A percentile compares a stretch with the other conserved stretches of the same genome.
These are phyloP conservation scores for Drosophila quadrilineata DNA, from an alignment of 1,140 invertebrate genomes.

Conservation along the genomic window DNA sequence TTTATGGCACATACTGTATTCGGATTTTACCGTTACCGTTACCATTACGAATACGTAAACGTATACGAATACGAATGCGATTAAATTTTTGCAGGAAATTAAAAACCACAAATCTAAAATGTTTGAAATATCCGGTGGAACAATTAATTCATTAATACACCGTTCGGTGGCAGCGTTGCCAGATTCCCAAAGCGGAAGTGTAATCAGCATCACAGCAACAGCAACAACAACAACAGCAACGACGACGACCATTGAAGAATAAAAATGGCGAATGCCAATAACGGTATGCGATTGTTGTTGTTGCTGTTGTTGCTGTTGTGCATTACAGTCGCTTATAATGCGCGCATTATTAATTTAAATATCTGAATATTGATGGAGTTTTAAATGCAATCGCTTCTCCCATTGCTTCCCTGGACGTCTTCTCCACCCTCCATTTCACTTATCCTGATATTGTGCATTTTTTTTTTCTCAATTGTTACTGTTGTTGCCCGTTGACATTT, in stretches of 20 bases:
- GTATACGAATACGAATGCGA: too few species aligned
- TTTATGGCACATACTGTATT: slow-evolving; percentile 6
- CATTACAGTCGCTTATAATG: slow-evolving; percentile 29
- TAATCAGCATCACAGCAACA: slow-evolving; percentile 50
- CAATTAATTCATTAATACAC: slow-evolving; percentile 75
- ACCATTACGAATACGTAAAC: too few species aligned
- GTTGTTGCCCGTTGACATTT: slow-evolving; percentile 43
- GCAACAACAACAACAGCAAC: too few species aligned
- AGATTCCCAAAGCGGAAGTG: slow-evolving; percentile 57
- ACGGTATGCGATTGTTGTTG: slow-evolving; percentile 5
- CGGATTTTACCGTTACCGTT: too few species aligned
- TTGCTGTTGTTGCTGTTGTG: slow-evolving; percentile 2
- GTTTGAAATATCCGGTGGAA: slow-evolving; percentile 78
- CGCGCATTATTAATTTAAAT: slow-evolving; percentile 73
- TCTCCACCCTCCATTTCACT: neutral
- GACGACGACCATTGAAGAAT: too few species aligned
- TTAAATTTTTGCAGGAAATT: slow-evolving; percentile 76
- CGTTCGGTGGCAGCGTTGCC: slow-evolving; percentile 14
- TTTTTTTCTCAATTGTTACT: too few species aligned
- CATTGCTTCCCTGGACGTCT: neutral
- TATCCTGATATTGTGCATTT: too few species aligned
- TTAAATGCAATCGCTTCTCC: slow-evolving; percentile 40
- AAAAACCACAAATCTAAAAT: slow-evolving; percentile 80
- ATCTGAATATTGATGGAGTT: slow-evolving; percentile 60
- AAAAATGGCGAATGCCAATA: slow-evolving; percentile 33